A percentile compares a stretch with the other conserved stretches of the same genome.
Evolutionary conservation across 2,113 vertebrate genomes (phyloP).

Genomic region (Sinocyclocheilus maitianheensis): DNA sequence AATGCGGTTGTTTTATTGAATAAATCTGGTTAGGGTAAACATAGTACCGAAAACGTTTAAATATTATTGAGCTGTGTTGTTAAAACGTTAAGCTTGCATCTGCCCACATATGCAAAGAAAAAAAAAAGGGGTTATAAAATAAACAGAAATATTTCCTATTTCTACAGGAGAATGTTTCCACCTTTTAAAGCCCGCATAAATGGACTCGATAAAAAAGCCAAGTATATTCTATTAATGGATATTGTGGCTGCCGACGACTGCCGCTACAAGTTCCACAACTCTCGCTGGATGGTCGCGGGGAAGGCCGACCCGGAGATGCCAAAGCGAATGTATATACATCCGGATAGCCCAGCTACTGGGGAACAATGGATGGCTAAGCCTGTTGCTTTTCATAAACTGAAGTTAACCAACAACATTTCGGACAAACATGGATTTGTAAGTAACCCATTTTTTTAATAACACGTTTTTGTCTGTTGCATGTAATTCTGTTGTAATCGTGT

Average conservation of each 20-base stretch:
- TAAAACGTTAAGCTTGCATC: conserved; percentile 32
- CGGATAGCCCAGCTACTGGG: conserved; percentile 95
- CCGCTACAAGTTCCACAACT: conserved; percentile 98
- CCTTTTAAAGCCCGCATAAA: conserved; percentile 97
- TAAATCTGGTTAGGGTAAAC: background rate
- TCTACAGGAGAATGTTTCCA: conserved; percentile 94
- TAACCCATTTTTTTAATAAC: conserved; percentile 56
- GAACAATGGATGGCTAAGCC: conserved; percentile 99
- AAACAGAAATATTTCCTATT: conserved; percentile 27
- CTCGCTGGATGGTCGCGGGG: conserved; percentile 98
- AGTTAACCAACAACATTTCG: conserved; percentile 98
- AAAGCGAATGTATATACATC: conserved; percentile 98
- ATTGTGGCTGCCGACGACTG: conserved; percentile 97
- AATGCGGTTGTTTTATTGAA: background rate
- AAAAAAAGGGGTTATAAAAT: background rate
- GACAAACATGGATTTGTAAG: conserved; percentile 99
- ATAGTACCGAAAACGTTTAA: background rate
- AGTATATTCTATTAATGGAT: conserved; percentile 82
- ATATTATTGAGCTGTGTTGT: background rate
- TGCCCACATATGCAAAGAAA: background rate
- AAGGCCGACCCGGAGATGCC: conserved; percentile 99
- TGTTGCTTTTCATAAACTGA: conserved; percentile 97
- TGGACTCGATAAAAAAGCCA: conserved; percentile 90
- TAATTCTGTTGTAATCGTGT: background rate
- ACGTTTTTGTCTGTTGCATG: background rate